phyloP scores from a whole-genome alignment of 1,140 invertebrate species.

The Lysiphlebus fabarum region DNA sequence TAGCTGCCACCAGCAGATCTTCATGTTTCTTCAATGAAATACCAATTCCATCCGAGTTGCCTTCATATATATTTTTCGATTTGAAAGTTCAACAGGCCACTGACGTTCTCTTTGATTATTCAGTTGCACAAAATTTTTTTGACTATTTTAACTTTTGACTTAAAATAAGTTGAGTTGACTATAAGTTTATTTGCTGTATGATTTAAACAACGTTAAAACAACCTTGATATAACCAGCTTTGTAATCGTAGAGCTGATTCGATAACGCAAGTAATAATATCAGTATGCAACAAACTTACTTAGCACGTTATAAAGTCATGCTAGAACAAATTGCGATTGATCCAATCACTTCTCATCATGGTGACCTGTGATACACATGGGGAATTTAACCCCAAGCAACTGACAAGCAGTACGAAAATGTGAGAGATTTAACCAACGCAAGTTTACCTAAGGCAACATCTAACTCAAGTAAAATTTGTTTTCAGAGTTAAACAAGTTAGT shows the following conservation, averaged over 20 bases:
- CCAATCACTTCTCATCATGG: slow-evolving; percentile 6
- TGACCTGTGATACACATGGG: slow-evolving; percentile 6
- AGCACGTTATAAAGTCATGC: slow-evolving; percentile 8
- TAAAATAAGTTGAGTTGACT: slow-evolving; percentile 42
- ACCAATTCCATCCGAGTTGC: slow-evolving; percentile 33
- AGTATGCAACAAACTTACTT: slow-evolving; percentile 3
- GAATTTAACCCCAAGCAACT: slow-evolving; percentile 3
- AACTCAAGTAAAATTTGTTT: slow-evolving; percentile 18
- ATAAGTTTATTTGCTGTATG: too few species aligned
- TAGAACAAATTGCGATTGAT: slow-evolving; percentile 19
- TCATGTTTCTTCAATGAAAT: slow-evolving; percentile 30
- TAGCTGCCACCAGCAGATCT: slow-evolving; percentile 44
- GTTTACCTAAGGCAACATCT: slow-evolving; percentile 1
- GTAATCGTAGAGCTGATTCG: too few species aligned
- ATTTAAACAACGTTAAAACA: too few species aligned
- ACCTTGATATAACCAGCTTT: too few species aligned
- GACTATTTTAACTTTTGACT: slow-evolving; percentile 28
- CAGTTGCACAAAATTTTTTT: not conserved
- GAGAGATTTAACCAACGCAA: slow-evolving; percentile 17
- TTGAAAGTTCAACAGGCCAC: slow-evolving; percentile 28
- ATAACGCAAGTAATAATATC: too few species aligned
- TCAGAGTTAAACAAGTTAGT: slow-evolving; percentile 12
- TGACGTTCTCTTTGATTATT: not conserved
- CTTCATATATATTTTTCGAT: slow-evolving; percentile 22
- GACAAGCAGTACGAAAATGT: not conserved